A percentile compares a stretch with the other conserved stretches of the same genome.
Evolutionary conservation across 2,113 vertebrate species (phyloP).

Genomic region (Gorsachius goisagi): DNA sequence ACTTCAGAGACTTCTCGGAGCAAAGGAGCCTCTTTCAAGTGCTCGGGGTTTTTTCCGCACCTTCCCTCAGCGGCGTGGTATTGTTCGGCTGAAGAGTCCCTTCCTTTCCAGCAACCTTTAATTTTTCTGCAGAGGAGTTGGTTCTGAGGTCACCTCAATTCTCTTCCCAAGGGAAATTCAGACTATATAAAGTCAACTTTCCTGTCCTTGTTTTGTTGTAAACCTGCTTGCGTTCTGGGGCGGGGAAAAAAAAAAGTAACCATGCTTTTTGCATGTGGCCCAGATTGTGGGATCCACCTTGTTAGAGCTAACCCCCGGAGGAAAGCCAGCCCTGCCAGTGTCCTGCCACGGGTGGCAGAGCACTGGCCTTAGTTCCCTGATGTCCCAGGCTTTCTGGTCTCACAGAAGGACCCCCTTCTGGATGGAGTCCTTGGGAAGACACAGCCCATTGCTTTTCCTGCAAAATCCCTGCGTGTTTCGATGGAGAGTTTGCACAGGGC

Average conservation of each 20-base stretch:
- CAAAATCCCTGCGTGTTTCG: not conserved
- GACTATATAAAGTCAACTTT: conserved; percentile 23
- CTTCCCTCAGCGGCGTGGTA: not conserved
- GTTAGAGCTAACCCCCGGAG: not conserved
- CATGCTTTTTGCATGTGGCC: conserved; percentile 1
- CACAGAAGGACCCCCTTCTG: not conserved
- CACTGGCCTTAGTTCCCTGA: not conserved
- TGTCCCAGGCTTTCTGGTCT: not conserved
- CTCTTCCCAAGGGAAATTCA: conserved; percentile 5
- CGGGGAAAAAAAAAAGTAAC: not conserved
- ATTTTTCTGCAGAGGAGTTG: conserved; percentile 25
- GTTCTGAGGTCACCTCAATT: conserved; percentile 42
- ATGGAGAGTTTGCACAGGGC: not conserved
- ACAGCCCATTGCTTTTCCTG: not conserved
- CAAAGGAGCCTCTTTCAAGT: not conserved
- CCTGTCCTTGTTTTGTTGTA: conserved; percentile 31
- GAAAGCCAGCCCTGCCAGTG: not conserved
- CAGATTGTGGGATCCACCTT: not conserved
- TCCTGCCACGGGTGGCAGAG: not conserved
- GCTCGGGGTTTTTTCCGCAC: not conserved
- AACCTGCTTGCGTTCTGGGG: not conserved
- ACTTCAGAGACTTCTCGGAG: not conserved
- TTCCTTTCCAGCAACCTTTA: conserved; percentile 29
- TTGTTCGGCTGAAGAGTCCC: conserved; percentile 1
- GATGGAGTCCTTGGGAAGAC: not conserved